Conservation (phyloP, 2,888 invertebrate species). For the Monoplex corrugatus region DNA sequence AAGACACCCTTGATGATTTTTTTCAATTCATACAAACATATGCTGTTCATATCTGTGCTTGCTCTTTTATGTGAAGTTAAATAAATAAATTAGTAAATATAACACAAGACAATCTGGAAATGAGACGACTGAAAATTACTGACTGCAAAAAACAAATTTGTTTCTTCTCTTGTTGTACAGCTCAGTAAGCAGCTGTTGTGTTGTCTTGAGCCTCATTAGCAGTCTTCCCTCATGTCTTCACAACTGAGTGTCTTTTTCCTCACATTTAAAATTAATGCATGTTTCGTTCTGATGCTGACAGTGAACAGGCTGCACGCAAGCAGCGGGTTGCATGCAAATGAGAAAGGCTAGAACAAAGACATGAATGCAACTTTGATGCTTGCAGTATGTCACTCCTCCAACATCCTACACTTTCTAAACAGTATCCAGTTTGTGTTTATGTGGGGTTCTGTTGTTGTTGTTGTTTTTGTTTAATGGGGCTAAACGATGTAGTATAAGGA, state of each 20-base stretch:
- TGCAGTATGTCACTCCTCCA: conserved; percentile 30
- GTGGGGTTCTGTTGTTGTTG: too few relatives aligned
- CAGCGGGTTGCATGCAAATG: background rate
- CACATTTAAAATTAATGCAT: background rate
- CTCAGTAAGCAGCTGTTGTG: background rate
- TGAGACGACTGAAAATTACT: too few relatives aligned
- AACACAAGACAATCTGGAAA: too few relatives aligned
- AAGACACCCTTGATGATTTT: too few relatives aligned
- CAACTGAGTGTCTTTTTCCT: background rate
- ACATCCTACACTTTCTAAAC: background rate
- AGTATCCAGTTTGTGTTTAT: background rate
- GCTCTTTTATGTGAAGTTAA: too few relatives aligned
- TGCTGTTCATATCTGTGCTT: too few relatives aligned
- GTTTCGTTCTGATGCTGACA: background rate
- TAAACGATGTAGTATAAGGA: too few relatives aligned
- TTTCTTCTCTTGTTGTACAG: background rate
- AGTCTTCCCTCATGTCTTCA: conserved; percentile 17
- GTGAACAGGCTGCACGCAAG: too few relatives aligned
- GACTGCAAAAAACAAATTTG: too few relatives aligned
- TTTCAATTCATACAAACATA: too few relatives aligned
- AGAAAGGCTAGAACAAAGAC: conserved; percentile 18
- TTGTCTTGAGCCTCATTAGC: background rate
- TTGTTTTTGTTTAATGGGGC: too few relatives aligned
- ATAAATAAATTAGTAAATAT: too few relatives aligned
- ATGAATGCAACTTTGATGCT: background rate